A percentile compares a stretch with the other conserved stretches of the same genome.
Evolutionary conservation across 2,888 invertebrate genomes (phyloP).

Genomic region (Rhagonycha lutea): DNA sequence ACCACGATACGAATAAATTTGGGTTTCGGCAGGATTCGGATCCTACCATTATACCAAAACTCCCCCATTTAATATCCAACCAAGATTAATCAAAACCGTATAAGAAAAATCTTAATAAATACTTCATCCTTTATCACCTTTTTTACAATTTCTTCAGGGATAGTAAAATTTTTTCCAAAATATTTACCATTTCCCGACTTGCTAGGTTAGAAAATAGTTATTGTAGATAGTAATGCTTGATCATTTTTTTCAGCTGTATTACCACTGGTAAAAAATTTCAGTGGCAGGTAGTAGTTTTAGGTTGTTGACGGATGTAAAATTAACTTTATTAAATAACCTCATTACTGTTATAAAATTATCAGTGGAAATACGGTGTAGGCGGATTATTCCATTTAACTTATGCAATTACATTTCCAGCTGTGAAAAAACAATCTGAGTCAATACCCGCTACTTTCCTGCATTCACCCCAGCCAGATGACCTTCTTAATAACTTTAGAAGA

Average conservation of each 20-base stretch:
- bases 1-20: too few species aligned
- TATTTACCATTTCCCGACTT: background rate
- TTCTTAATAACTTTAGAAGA: slow-evolving; percentile 29
- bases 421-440: slow-evolving; percentile 31
- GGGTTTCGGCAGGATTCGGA: too few species aligned
- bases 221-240: background rate
- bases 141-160: background rate
- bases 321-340: background rate
- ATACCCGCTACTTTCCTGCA: slow-evolving; percentile 31
- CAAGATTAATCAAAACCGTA: too few species aligned
- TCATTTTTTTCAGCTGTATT: slow-evolving; percentile 12
- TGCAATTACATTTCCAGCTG: slow-evolving; percentile 30
- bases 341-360: slow-evolving; percentile 13
- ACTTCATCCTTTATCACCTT: too few species aligned
- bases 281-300: slow-evolving; percentile 1
- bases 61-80: too few species aligned
- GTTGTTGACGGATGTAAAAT: background rate
- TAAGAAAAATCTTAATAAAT: too few species aligned
- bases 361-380: slow-evolving; percentile 23
- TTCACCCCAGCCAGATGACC: slow-evolving; percentile 31
- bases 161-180: background rate
- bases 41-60: too few species aligned
- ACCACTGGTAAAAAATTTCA: slow-evolving; percentile 13
- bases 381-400: slow-evolving; percentile 20
- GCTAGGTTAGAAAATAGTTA: background rate